Percentiles rank a stretch among this genome's conserved stretches.
Conservation (phyloP, 2,113 vertebrate species). For the Bothrops jararaca region DNA sequence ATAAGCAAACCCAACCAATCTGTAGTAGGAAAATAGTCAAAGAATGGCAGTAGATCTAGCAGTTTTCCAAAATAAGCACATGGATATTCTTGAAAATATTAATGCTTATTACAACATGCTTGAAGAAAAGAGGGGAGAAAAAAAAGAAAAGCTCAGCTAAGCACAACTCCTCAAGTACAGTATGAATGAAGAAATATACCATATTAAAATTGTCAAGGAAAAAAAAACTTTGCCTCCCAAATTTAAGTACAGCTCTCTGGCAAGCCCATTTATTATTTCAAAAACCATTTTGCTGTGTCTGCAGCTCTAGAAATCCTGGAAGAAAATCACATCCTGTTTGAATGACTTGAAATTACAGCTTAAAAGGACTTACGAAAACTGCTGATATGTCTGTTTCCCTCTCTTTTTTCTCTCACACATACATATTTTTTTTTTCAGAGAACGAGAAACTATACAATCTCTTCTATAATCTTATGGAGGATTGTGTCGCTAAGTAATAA, state of each 20-base stretch:
- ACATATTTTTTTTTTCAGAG: constrained; percentile 13
- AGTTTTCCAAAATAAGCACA: not conserved
- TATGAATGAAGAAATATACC: not conserved
- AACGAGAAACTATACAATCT: constrained; percentile 16
- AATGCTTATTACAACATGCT: not conserved
- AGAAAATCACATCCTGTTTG: constrained; percentile 28
- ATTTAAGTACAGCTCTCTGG: not conserved
- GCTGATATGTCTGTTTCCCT: constrained; percentile 15
- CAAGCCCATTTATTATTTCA: constrained; percentile 23
- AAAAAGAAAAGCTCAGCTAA: not conserved
- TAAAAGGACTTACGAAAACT: constrained; percentile 21
- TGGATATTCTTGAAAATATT: not conserved
- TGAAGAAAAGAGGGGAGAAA: not conserved
- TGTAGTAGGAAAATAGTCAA: not conserved
- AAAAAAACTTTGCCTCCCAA: not conserved
- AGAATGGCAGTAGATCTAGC: not conserved
- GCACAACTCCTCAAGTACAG: not conserved
- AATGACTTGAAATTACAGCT: constrained; percentile 40
- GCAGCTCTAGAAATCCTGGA: constrained; percentile 22
- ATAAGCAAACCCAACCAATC: not conserved
- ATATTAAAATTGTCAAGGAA: not conserved
- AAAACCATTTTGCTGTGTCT: constrained; percentile 16
- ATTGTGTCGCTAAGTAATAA: not conserved
- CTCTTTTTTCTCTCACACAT: not conserved
- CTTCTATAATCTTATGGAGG: not conserved